Evolutionary conservation across 2,888 invertebrate species (phyloP).

Genomic region (Ennomos fuscantarius): DNA sequence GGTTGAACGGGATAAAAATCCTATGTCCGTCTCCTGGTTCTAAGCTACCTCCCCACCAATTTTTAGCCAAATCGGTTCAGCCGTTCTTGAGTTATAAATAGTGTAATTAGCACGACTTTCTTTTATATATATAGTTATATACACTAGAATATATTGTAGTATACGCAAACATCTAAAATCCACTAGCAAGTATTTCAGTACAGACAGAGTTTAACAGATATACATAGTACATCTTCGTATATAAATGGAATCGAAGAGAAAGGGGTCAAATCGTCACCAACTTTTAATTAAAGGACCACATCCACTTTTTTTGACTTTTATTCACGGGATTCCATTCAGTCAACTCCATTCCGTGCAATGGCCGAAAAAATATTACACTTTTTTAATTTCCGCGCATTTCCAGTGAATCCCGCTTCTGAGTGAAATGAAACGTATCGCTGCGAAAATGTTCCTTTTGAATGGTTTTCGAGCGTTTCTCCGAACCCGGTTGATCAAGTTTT

Average conservation of each 20-base stretch:
- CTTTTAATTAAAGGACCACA: not conserved
- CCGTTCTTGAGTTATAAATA: too few species aligned
- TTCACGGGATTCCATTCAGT: conserved; percentile 3
- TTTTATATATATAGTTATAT: too few species aligned
- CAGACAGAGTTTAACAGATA: too few species aligned
- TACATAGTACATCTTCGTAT: not conserved
- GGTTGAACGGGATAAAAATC: too few species aligned
- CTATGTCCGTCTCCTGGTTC: too few species aligned
- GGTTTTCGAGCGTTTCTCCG: conserved; percentile 6
- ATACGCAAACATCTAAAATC: too few species aligned
- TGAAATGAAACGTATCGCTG: conserved; percentile 13
- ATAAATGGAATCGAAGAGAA: not conserved
- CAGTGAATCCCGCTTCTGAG: conserved; percentile 1
- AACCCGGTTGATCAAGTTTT: conserved; percentile 7
- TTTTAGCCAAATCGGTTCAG: too few species aligned
- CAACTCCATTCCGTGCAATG: not conserved
- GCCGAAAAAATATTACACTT: conserved; percentile 19
- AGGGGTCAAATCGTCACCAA: not conserved
- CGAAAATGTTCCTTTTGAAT: conserved; percentile 3
- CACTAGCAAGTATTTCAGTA: too few species aligned
- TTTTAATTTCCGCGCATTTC: conserved; percentile 19
- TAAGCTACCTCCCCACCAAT: too few species aligned
- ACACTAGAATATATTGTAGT: too few species aligned
- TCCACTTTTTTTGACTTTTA: conserved; percentile 1
- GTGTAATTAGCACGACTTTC: too few species aligned